These are phyloP conservation scores for Bombyx huttoni DNA, from an alignment of 2,888 invertebrate species.

Conservation along the genomic window DNA sequence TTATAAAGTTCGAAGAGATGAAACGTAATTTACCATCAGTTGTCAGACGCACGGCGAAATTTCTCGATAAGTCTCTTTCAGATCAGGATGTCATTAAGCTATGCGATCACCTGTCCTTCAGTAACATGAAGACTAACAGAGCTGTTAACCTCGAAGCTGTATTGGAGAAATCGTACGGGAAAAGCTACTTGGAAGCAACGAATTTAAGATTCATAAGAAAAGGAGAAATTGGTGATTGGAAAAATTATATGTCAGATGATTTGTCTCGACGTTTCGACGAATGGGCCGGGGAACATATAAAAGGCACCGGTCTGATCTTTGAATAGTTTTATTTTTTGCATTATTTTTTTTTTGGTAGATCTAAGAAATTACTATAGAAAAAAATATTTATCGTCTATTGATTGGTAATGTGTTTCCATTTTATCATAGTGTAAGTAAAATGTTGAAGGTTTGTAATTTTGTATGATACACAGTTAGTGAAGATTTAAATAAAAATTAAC, in stretches of 20 bases:
- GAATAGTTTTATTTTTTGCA: conserved; percentile 33
- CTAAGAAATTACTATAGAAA: too few species aligned
- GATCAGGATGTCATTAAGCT: conserved; percentile 78
- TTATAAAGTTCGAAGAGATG: conserved; percentile 88
- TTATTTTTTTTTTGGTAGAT: background rate
- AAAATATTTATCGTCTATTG: background rate
- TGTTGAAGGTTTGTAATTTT: conserved; percentile 1
- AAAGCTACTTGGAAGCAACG: conserved; percentile 57
- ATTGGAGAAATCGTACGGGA: conserved; percentile 66
- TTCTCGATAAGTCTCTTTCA: conserved; percentile 77
- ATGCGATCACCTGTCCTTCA: conserved; percentile 82
- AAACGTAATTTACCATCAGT: conserved; percentile 78
- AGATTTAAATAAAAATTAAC: conserved; percentile 7
- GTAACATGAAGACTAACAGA: conserved; percentile 85
- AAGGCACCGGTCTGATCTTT: conserved; percentile 75
- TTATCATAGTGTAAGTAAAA: background rate
- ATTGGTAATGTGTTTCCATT: background rate
- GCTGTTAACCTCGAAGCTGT: conserved; percentile 81
- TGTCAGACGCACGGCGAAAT: conserved; percentile 79
- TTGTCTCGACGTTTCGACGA: conserved; percentile 80
- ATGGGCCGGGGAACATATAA: conserved; percentile 76
- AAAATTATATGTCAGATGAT: conserved; percentile 81
- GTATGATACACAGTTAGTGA: conserved; percentile 2
- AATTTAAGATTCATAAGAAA: conserved; percentile 79
- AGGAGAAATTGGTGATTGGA: conserved; percentile 86